Base-by-base conservation (phyloP, 2,888 invertebrate genomes). In the Hirtodrosophila cameraria region DNA sequence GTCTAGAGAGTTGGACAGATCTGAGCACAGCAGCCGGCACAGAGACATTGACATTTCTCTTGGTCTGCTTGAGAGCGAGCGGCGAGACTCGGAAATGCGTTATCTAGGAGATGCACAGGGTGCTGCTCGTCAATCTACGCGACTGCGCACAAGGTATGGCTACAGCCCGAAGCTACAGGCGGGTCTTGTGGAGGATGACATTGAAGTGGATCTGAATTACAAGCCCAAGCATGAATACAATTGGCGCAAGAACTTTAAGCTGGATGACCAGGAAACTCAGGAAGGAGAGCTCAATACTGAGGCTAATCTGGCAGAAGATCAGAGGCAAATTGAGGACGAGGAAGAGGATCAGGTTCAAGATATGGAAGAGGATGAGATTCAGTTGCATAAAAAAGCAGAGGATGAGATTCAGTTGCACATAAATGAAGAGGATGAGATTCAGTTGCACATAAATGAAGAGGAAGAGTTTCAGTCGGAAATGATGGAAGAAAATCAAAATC, bases 221-320 rank as follows among this genome's bases (percentile, higher is more conserved):
- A 87, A 73, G n/a, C 90, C 91, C 0, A 90, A 87, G 30, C 70
- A 76, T n/a, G 90, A 90, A 38, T 90, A 90, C 53, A 90, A 91
- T 31, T 90, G 90, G 90, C 83, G 90, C 3, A 90, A 90, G 45
- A 90, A 90, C 42, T 90, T 90, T 20, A 88, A 86, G 31, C 54
- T 90, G n/a, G 90, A 90, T 28, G 90, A 90, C 15, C 39, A 18
- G 2, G 82, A 70, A 1, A 31, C 13, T 1, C 35, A 6, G 46
- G 31, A 38, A 2, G 27, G 36, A 1, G 31, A 50, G 2, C 0
- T 5, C 3, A 31, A 12, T 1, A 76, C 79, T 0, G 68, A 65
- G 0, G 18, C 27, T 11, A 38, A 16, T 2, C 11, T 28, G 3
- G 25, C 5, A 16, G 35, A 8, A 18, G 18, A 36, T 8, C 23